Percentiles rank a stretch among this genome's conserved stretches.
These are phyloP conservation scores for Dermatemys mawii DNA, from an alignment of 2,113 vertebrate species.

Conservation along the genomic window DNA sequence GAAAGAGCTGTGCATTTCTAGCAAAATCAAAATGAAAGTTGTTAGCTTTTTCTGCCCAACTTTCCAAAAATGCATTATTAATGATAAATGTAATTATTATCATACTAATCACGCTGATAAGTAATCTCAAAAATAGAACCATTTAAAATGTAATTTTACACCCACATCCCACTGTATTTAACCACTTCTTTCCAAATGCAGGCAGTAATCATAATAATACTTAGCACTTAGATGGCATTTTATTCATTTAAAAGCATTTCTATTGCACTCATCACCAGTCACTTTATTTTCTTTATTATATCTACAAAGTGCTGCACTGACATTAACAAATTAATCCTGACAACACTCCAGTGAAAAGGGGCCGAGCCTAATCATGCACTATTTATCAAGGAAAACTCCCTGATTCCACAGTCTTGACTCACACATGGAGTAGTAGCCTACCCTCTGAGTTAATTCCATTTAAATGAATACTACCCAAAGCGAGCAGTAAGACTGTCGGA, in stretches of 20 bases:
- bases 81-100: conserved; percentile 85
- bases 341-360: conserved; percentile 10
- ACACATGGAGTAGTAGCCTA: conserved; percentile 13
- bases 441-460: background rate
- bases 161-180: conserved; percentile 76
- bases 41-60: conserved; percentile 76
- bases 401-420: background rate
- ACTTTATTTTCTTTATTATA: conserved; percentile 71
- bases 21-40: conserved; percentile 76
- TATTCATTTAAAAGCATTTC: conserved; percentile 76
- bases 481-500: background rate
- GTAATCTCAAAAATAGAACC: conserved; percentile 81
- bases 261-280: conserved; percentile 68
- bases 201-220: conserved; percentile 74
- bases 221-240: conserved; percentile 73
- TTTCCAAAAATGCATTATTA: conserved; percentile 81
- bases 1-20: conserved; percentile 73
- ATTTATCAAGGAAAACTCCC: conserved; percentile 53
- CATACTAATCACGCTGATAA: conserved; percentile 82
- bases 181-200: conserved; percentile 72
- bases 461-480: background rate
- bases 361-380: conserved; percentile 46
- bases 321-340: conserved; percentile 75
- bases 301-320: conserved; percentile 67
- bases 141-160: conserved; percentile 76